Percentiles rank a stretch among this genome's conserved stretches.
Conservation (phyloP, 1,140 invertebrate species). For the Philotrypesis tridentata region DNA sequence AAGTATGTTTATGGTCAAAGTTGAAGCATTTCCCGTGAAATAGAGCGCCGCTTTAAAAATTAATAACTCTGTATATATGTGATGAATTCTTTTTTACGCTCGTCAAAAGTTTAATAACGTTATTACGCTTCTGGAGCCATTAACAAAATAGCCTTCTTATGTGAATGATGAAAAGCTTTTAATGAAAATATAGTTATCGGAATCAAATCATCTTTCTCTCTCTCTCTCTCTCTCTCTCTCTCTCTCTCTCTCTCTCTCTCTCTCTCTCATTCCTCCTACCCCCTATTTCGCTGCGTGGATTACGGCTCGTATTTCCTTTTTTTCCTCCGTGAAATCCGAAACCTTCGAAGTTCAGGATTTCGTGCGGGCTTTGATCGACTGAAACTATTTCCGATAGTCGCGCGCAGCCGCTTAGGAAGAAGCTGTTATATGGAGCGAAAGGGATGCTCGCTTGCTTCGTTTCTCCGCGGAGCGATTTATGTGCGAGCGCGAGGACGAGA, state of each 20-base stretch:
- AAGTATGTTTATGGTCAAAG: slow-evolving; percentile 37
- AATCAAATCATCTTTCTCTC: not conserved
- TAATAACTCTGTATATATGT: slow-evolving; percentile 15
- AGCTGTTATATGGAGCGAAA: slow-evolving; percentile 12
- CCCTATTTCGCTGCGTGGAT: no score
- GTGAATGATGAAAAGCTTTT: not conserved
- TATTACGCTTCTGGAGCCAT: slow-evolving; percentile 8
- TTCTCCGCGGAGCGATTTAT: slow-evolving; percentile 55
- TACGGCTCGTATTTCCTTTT: not conserved
- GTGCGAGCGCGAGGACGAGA: slow-evolving; percentile 54
- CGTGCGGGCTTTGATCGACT: not conserved
- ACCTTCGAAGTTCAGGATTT: not conserved
- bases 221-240: no score
- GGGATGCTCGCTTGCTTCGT: slow-evolving; percentile 45
- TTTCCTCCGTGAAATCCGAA: not conserved
- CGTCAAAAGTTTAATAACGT: slow-evolving; percentile 22
- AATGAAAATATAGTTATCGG: not conserved
- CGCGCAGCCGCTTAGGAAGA: slow-evolving; percentile 54
- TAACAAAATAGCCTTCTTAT: not conserved
- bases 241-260: no score
- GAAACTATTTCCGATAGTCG: slow-evolving; percentile 53
- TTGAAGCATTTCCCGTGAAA: not conserved
- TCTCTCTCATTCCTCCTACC: no score
- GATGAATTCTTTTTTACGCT: not conserved
- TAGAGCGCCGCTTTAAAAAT: slow-evolving; percentile 10